These are phyloP conservation scores for Lepisosteus oculatus DNA, from an alignment of 2,113 vertebrate species.

Conservation along the genomic window DNA sequence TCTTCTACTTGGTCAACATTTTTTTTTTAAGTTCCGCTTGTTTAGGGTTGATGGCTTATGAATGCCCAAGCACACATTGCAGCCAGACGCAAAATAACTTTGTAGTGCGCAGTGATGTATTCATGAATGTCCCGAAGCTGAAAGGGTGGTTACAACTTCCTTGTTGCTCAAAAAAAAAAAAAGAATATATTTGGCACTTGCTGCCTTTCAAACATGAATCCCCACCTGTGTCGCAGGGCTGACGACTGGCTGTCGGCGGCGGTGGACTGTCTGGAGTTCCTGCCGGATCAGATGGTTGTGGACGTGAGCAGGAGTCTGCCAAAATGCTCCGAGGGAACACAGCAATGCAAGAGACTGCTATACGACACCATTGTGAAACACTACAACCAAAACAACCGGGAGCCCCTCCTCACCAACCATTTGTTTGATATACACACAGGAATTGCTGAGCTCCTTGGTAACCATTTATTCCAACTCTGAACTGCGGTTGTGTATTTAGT, in stretches of 20 bases:
- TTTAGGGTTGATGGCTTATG: no score
- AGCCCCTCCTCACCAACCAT: slow-evolving; percentile 80
- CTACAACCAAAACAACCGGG: slow-evolving; percentile 71
- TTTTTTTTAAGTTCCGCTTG: no score
- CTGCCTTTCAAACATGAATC: not conserved
- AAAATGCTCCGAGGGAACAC: slow-evolving; percentile 64
- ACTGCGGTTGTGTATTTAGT: no score
- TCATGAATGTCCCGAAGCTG: not conserved
- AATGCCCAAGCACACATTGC: not conserved
- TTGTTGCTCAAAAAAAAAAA: not conserved
- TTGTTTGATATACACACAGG: slow-evolving; percentile 87
- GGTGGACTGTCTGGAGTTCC: slow-evolving; percentile 88
- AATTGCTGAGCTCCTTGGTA: slow-evolving; percentile 89
- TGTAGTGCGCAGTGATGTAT: no score
- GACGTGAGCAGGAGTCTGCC: slow-evolving; percentile 87
- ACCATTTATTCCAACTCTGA: slow-evolving; percentile 56
- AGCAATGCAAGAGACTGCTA: slow-evolving; percentile 76
- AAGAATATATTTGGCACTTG: not conserved
- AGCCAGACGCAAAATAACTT: not conserved
- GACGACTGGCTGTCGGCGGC: slow-evolving; percentile 91
- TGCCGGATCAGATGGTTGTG: slow-evolving; percentile 87
- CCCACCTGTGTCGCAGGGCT: slow-evolving; percentile 57
- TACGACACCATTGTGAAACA: slow-evolving; percentile 79
- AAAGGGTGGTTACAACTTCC: no score
- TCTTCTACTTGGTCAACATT: no score